A percentile compares a stretch with the other conserved stretches of the same genome.
phyloP scores from a whole-genome alignment of 2,888 invertebrate species.

The Cacoxenus indagator region DNA sequence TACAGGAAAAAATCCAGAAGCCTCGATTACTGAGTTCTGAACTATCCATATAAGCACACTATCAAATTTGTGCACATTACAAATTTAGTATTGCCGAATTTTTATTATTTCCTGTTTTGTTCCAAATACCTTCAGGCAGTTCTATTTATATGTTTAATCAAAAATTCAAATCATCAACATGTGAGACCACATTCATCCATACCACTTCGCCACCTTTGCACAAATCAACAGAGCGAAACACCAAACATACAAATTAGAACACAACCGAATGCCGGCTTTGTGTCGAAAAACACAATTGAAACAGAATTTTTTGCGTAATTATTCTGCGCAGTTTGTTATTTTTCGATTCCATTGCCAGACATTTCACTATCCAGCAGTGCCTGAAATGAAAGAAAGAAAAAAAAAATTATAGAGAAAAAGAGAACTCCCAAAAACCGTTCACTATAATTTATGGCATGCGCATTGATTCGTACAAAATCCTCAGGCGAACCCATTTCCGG shows the following conservation, averaged over 20 bases:
- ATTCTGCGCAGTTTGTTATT: slow-evolving; percentile 61
- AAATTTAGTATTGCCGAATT: too few relatives aligned
- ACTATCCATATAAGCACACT: too few relatives aligned
- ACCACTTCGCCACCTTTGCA: not conserved
- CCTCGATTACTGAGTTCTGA: too few relatives aligned
- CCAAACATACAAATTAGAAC: not conserved
- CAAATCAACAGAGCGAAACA: not conserved
- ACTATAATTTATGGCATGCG: slow-evolving; percentile 20
- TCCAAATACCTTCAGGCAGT: too few relatives aligned
- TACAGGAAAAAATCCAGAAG: too few relatives aligned
- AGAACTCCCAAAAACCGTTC: too few relatives aligned
- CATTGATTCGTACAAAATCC: slow-evolving; percentile 23
- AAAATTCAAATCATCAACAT: too few relatives aligned
- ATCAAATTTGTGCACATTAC: too few relatives aligned
- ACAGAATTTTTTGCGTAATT: slow-evolving; percentile 44
- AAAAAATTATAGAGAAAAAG: not conserved
- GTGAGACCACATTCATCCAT: not conserved
- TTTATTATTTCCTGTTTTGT: too few relatives aligned
- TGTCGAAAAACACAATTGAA: slow-evolving; percentile 13
- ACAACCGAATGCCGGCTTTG: not conserved
- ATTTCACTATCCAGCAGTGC: not conserved
- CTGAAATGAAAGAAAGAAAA: not conserved
- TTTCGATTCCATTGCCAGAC: slow-evolving; percentile 27
- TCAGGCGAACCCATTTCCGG: slow-evolving; percentile 18
- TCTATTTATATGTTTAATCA: too few relatives aligned